phyloP scores from a whole-genome alignment of 2,113 vertebrate species.

The Psammodynastes pulverulentus region DNA sequence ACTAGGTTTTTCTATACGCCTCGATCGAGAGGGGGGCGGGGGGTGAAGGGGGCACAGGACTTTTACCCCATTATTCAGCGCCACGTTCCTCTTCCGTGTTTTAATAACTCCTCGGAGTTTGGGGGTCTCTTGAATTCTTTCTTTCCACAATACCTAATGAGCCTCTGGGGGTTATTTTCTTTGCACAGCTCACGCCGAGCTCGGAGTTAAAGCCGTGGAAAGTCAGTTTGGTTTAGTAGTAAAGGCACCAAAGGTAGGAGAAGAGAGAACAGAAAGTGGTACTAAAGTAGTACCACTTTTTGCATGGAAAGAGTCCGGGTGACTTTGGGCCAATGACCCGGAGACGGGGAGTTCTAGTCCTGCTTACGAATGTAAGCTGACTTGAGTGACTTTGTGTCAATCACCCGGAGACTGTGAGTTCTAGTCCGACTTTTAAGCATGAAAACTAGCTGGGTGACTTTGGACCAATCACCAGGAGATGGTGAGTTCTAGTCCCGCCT shows the following conservation, averaged over 20 bases:
- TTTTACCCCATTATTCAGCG: neutral
- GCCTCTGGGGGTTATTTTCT: neutral
- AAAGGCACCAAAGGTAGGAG: neutral
- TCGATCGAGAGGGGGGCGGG: neutral
- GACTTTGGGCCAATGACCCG: neutral
- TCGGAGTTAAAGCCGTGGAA: neutral
- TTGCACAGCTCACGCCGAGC: neutral
- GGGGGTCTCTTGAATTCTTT: neutral
- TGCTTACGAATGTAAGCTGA: rapidly evolving
- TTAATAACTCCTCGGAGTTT: neutral
- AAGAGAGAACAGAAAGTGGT: no score
- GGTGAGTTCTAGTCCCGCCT: neutral
- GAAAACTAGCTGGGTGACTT: no score
- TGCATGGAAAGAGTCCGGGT: neutral
- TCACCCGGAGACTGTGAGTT: no score
- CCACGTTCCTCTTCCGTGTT: neutral
- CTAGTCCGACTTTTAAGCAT: no score
- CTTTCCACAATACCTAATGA: neutral
- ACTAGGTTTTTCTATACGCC: neutral
- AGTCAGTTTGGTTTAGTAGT: neutral
- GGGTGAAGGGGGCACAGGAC: neutral
- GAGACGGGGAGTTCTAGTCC: neutral
- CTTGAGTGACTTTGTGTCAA: no score
- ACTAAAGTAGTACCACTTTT: neutral
- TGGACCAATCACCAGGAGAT: no score